phyloP scores from a whole-genome alignment of 2,113 vertebrate species.

The Ciconia boyciana region DNA sequence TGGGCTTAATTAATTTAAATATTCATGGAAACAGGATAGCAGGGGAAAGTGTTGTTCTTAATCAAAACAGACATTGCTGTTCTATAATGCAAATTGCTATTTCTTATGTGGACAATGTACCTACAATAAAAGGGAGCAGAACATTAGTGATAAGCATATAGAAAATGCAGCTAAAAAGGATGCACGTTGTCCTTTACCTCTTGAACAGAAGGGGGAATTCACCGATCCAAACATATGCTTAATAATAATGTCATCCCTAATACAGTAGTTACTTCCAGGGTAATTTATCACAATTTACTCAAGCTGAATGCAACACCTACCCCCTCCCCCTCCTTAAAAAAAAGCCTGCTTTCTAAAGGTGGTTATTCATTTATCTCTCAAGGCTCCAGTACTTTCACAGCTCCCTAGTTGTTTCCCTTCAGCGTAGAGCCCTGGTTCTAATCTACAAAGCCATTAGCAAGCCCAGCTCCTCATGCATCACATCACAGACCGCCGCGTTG shows the following conservation, averaged over 20 bases:
- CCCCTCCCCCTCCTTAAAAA: background rate
- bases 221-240: background rate
- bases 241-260: background rate
- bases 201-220: background rate
- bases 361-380: background rate
- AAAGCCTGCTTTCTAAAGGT: background rate
- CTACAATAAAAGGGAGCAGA: background rate
- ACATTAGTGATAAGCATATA: background rate
- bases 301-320: background rate
- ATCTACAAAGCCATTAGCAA: background rate
- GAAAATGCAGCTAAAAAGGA: background rate
- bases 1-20: conserved; percentile 75
- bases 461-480: fast-evolving
- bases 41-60: conserved; percentile 51
- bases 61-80: conserved; percentile 59
- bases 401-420: background rate
- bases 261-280: background rate
- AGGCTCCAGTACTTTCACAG: background rate
- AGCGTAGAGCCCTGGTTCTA: background rate
- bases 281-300: background rate
- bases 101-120: conserved; percentile 19
- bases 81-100: conserved; percentile 46
- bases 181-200: background rate
- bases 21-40: conserved; percentile 48
- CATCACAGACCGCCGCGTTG: fast-evolving